Percentiles rank a stretch among this genome's conserved stretches.
Evolutionary conservation across 2,888 invertebrate genomes (phyloP).

Genomic region (Harpagoxenus sublaevis): DNA sequence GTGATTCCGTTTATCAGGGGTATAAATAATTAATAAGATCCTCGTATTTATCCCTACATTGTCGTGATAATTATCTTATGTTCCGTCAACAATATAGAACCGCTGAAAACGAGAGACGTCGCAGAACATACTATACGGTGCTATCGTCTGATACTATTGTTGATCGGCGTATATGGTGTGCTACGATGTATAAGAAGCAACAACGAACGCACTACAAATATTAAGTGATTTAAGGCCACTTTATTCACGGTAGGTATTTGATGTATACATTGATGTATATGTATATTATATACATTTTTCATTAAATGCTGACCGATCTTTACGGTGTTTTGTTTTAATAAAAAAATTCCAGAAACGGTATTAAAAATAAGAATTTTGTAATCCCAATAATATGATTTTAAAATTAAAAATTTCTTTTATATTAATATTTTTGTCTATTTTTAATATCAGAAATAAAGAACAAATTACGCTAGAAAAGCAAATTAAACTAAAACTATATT

Average conservation of each 20-base stretch:
- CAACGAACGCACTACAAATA: neutral
- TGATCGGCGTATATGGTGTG: neutral
- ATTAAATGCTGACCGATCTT: neutral
- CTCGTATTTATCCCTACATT: neutral
- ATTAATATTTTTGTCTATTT: too few relatives aligned
- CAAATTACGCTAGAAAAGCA: too few relatives aligned
- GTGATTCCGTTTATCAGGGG: neutral
- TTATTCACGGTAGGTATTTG: neutral
- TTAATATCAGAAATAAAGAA: too few relatives aligned
- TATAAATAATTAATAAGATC: neutral
- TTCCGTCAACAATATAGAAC: neutral
- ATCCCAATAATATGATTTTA: too few relatives aligned
- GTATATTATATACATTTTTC: neutral
- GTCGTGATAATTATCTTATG: constrained; percentile 25
- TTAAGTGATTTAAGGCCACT: neutral
- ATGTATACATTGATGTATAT: neutral
- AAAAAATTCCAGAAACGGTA: too few relatives aligned
- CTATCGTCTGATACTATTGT: neutral
- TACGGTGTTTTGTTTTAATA: neutral
- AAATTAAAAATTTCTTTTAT: too few relatives aligned
- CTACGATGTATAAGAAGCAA: neutral
- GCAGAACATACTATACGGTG: neutral
- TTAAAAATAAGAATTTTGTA: too few relatives aligned
- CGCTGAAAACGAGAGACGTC: neutral
- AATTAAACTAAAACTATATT: too few relatives aligned